Percentiles rank a stretch among this genome's conserved stretches.
phyloP scores from a whole-genome alignment of 2,113 vertebrate species.

The Numenius arquata region DNA sequence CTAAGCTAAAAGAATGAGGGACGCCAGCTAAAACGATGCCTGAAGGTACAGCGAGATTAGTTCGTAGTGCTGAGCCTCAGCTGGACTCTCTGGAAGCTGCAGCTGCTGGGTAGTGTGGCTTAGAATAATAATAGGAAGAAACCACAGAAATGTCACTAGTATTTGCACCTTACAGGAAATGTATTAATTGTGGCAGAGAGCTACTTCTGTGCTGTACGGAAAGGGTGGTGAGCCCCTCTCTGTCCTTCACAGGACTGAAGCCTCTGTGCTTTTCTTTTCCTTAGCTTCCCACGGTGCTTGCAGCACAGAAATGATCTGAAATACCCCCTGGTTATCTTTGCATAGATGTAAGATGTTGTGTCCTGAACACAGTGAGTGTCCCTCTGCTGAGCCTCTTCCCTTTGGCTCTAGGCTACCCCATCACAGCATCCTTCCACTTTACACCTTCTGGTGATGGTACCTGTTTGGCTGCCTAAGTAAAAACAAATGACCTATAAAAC shows the following conservation, averaged over 20 bases:
- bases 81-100: slow-evolving; percentile 49
- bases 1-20: not conserved
- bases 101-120: slow-evolving; percentile 39
- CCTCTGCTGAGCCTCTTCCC: not conserved
- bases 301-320: not conserved
- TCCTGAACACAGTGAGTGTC: not conserved
- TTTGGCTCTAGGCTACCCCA: not conserved
- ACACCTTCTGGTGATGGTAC: not conserved
- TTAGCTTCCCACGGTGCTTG: not conserved
- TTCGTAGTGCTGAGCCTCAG: slow-evolving; percentile 43
- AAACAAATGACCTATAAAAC: not conserved
- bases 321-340: not conserved
- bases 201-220: not conserved
- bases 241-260: not conserved
- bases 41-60: slow-evolving; percentile 52
- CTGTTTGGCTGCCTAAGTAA: not conserved
- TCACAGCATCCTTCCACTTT: not conserved
- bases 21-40: not conserved
- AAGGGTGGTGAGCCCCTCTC: not conserved
- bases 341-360: not conserved
- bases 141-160: not conserved
- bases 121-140: slow-evolving; percentile 35
- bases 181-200: slow-evolving; percentile 8
- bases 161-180: not conserved
- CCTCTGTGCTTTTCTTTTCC: not conserved